phyloP scores from a whole-genome alignment of 1,140 invertebrate genomes.

The Anoplolepis gracilipes region DNA sequence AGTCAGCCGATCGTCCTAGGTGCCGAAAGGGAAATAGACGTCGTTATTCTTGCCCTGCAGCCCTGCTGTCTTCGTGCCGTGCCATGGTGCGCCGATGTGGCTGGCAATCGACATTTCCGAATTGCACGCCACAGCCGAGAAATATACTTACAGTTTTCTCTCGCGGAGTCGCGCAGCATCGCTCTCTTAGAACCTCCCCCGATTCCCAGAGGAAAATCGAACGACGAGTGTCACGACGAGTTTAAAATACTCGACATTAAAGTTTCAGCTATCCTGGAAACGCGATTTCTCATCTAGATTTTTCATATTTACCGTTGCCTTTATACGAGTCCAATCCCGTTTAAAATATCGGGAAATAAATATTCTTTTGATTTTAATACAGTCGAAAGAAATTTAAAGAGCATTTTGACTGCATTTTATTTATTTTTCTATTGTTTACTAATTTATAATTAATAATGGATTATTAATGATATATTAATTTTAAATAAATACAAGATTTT shows the following conservation, averaged over 20 bases:
- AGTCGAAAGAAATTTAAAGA: not conserved
- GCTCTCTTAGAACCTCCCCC: conserved; percentile 28
- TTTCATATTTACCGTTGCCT: conserved; percentile 21
- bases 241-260: conserved; percentile 42
- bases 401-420: too few relatives aligned
- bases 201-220: conserved; percentile 44
- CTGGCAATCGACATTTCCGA: conserved; percentile 52
- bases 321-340: not conserved
- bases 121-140: conserved; percentile 31
- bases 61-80: conserved; percentile 30
- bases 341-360: not conserved
- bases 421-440: not conserved
- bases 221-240: conserved; percentile 35
- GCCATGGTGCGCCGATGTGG: conserved; percentile 12
- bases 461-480: not conserved
- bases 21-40: conserved; percentile 47
- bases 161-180: conserved; percentile 9
- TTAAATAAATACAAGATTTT: not conserved
- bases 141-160: conserved; percentile 57
- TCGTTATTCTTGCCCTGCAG: conserved; percentile 62
- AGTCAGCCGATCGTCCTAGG: conserved; percentile 48
- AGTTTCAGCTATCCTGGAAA: conserved; percentile 39
- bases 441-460: not conserved
- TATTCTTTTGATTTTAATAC: too few relatives aligned
- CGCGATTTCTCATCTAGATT: conserved; percentile 17